phyloP scores from a whole-genome alignment of 2,113 vertebrate species.

The Anser cygnoides region DNA sequence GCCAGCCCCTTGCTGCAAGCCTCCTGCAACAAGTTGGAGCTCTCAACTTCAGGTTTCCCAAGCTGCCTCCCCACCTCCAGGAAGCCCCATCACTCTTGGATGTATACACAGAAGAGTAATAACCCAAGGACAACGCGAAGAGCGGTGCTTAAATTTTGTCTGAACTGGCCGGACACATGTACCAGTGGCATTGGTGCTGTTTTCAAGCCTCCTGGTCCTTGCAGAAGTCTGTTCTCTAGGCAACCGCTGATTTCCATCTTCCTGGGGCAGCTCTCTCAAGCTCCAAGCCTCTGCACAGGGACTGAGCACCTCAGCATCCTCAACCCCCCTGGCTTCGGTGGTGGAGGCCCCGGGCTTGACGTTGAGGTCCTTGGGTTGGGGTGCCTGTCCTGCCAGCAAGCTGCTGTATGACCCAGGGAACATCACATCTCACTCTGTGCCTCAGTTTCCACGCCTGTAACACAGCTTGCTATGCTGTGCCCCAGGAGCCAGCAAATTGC shows the following conservation, averaged over 20 bases:
- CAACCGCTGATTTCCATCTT: background rate
- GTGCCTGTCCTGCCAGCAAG: background rate
- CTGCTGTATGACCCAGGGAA: background rate
- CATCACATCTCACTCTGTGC: accelerated
- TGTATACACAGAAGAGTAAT: background rate
- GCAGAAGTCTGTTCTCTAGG: background rate
- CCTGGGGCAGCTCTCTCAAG: background rate
- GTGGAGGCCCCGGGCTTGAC: background rate
- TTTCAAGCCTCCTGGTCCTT: background rate
- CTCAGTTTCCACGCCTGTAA: background rate
- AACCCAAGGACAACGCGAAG: background rate
- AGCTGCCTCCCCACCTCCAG: background rate
- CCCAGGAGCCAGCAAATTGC: accelerated
- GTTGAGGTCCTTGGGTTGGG: accelerated
- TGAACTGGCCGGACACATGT: too few species aligned
- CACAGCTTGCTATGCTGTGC: background rate
- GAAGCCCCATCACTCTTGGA: background rate
- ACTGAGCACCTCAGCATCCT: background rate
- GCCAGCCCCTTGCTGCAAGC: background rate
- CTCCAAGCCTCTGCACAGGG: too few species aligned
- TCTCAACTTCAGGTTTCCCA: background rate
- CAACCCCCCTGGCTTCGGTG: accelerated
- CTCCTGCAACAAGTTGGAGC: background rate
- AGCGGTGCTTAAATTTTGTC: background rate
- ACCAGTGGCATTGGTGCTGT: background rate